A percentile compares a stretch with the other conserved stretches of the same genome.
These are phyloP conservation scores for Caenorhabditis becei DNA, from an alignment of 2,888 invertebrate genomes.

Conservation along the genomic window DNA sequence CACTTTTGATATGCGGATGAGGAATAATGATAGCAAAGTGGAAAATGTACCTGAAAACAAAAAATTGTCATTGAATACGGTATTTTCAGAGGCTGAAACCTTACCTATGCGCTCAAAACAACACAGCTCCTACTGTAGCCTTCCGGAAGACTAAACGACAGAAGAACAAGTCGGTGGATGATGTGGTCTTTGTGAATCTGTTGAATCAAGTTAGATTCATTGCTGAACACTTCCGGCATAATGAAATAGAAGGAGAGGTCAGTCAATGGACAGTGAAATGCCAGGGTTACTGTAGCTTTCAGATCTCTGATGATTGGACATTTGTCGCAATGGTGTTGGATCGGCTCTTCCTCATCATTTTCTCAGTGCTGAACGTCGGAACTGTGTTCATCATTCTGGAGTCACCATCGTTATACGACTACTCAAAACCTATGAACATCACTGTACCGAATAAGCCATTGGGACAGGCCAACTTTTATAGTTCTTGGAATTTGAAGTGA, in stretches of 20 bases:
- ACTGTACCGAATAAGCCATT: slow-evolving; percentile 79
- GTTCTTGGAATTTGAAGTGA: slow-evolving; percentile 54
- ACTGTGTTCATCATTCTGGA: slow-evolving; percentile 80
- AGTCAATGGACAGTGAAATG: neutral
- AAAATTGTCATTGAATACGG: neutral
- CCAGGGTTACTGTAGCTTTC: slow-evolving; percentile 22
- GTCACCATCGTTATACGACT: slow-evolving; percentile 80
- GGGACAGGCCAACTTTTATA: slow-evolving; percentile 76
- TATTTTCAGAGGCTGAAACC: slow-evolving; percentile 59
- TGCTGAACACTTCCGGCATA: slow-evolving; percentile 80
- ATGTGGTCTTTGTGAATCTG: slow-evolving; percentile 78
- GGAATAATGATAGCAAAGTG: slow-evolving; percentile 58
- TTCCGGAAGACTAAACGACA: slow-evolving; percentile 68
- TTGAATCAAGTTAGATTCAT: slow-evolving; percentile 80
- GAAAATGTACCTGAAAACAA: slow-evolving; percentile 49
- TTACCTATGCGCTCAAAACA: slow-evolving; percentile 58
- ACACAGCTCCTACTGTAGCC: slow-evolving; percentile 69
- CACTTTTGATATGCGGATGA: slow-evolving; percentile 61
- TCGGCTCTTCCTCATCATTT: slow-evolving; percentile 79
- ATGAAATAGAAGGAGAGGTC: slow-evolving; percentile 79
- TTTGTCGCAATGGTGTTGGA: slow-evolving; percentile 81
- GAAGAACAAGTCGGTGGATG: slow-evolving; percentile 73
- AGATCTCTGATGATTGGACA: slow-evolving; percentile 81
- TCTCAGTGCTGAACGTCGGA: slow-evolving; percentile 79
- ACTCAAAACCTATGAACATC: slow-evolving; percentile 77